phyloP scores from a whole-genome alignment of 2,113 vertebrate genomes.

The Okapia johnstoni region DNA sequence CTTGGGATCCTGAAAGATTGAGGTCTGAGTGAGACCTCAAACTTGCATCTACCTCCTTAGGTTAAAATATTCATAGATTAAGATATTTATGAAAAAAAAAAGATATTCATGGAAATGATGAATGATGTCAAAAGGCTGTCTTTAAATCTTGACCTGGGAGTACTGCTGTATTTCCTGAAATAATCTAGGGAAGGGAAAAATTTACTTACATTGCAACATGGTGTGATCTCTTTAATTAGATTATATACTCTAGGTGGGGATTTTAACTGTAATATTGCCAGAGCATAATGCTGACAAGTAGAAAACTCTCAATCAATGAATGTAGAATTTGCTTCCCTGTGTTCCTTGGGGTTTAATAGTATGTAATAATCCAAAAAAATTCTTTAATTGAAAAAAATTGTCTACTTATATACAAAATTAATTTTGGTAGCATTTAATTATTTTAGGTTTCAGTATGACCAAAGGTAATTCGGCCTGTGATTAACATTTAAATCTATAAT shows the following conservation, averaged over 20 bases:
- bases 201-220: not conserved
- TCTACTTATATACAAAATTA: not conserved
- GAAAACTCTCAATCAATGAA: not conserved
- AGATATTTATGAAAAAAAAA: not conserved
- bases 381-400: not conserved
- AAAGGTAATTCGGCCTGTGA: not conserved
- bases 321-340: not conserved
- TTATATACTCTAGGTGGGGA: not conserved
- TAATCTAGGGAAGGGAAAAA: not conserved
- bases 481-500: constrained; percentile 7
- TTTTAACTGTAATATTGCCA: not conserved
- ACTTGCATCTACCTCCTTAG: not conserved
- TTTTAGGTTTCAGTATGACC: constrained; percentile 5
- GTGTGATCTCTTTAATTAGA: not conserved
- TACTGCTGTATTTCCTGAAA: constrained; percentile 2
- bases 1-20: not conserved
- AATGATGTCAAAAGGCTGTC: not conserved
- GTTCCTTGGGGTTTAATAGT: not conserved
- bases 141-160: constrained; percentile 22
- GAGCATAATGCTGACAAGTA: not conserved
- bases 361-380: not conserved
- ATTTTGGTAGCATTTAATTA: not conserved
- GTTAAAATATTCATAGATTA: not conserved
- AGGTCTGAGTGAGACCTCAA: not conserved
- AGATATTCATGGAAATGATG: not conserved